These are phyloP conservation scores for Ochropleura leucogaster DNA, from an alignment of 2,888 invertebrate genomes.

Conservation along the genomic window DNA sequence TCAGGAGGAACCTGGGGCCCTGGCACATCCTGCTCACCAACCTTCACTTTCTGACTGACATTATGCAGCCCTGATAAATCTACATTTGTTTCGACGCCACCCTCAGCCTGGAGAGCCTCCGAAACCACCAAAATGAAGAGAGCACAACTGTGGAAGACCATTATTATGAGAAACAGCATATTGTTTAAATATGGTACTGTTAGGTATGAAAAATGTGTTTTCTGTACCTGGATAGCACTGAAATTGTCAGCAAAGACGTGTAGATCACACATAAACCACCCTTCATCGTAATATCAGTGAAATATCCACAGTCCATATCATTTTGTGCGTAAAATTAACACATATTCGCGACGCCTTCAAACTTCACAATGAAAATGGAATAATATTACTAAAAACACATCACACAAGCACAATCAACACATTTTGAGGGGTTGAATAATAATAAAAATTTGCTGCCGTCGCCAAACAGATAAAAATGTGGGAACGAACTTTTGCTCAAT, in stretches of 20 bases:
- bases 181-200: not conserved
- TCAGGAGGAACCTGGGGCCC: slow-evolving; percentile 53
- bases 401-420: slow-evolving; percentile 72
- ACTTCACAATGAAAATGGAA: slow-evolving; percentile 65
- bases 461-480: slow-evolving; percentile 70
- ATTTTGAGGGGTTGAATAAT: slow-evolving; percentile 69
- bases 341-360: slow-evolving; percentile 79
- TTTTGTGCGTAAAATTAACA: slow-evolving; percentile 87
- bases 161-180: slow-evolving; percentile 32
- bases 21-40: slow-evolving; percentile 66
- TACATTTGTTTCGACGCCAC: slow-evolving; percentile 74
- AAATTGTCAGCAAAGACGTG: slow-evolving; percentile 91
- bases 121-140: slow-evolving; percentile 91
- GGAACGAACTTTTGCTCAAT: slow-evolving; percentile 72
- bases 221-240: slow-evolving; percentile 90
- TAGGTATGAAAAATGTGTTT: not conserved
- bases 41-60: slow-evolving; percentile 80
- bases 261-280: slow-evolving; percentile 90
- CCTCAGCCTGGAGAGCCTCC: slow-evolving; percentile 87
- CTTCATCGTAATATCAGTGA: slow-evolving; percentile 91
- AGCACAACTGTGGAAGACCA: slow-evolving; percentile 87
- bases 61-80: slow-evolving; percentile 86
- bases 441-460: slow-evolving; percentile 68
- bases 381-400: slow-evolving; percentile 67
- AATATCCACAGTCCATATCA: slow-evolving; percentile 88